Base-by-base conservation (phyloP, 2,113 vertebrate genomes). In the Hyperopisus bebe region DNA sequence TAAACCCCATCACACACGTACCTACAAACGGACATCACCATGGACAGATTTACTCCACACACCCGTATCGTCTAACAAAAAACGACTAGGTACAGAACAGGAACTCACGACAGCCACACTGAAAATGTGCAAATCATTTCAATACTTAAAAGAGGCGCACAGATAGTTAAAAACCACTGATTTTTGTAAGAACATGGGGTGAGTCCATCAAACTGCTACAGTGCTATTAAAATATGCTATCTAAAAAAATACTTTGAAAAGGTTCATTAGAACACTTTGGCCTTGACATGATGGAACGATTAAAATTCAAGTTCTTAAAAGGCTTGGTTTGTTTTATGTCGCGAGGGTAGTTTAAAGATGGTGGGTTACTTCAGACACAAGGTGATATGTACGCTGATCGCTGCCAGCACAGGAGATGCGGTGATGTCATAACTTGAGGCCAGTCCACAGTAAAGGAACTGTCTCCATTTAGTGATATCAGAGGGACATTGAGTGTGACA, bases 181-280 rank as follows among this genome's bases (percentile, higher is more conserved):
- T 77, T 90, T 1, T 39, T 19, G 53, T 55, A 46, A 47, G 31
- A 91, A 51, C 44, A 91, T 55, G 91, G 90, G 53, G 39, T 87
- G 46, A 87, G 46, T 89, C 88, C n/a, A 62, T 85, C 53, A n/a
- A 77, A 47, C 48, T 88, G 89, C 90, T 87, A 91, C 88, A 86
- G 89, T 74, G 86, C 86, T 88, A 82, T 88, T 90, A 88, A 88
- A 90, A 88, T 90, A 84, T 89, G 85, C 66, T 77, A 83, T 89
- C 86, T 87, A 89, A 88, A 89, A 89, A 91, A 90, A 90, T 85
- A 88, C 87, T 86, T 88, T 85, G 47, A 80, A 90, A 70, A 77
- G 10, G 55, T 50, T 88, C 50, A 17, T 82, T 27, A 89, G 50
- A 90, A 89, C 83, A 89, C 91, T 91, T 91, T 90, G 86, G 85